phyloP scores from a whole-genome alignment of 2,113 vertebrate species.

The Pica pica region DNA sequence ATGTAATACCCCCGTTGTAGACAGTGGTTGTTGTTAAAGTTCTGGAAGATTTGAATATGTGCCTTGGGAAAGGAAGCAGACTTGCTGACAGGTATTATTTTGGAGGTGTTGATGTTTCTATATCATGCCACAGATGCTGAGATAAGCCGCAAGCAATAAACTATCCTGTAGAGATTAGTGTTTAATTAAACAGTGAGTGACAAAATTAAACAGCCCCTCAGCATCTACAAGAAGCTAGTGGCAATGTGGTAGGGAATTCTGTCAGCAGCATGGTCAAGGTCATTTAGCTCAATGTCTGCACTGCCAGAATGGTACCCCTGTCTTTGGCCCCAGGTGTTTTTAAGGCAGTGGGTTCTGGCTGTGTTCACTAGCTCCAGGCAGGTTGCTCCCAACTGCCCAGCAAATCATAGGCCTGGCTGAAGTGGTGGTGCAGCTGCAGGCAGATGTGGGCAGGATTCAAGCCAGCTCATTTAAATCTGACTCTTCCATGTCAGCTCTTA shows the following conservation, averaged over 20 bases:
- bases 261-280: not conserved
- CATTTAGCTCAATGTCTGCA: fast-evolving
- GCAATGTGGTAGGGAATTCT: not conserved
- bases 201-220: not conserved
- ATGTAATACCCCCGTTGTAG: not conserved
- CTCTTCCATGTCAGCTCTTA: not conserved
- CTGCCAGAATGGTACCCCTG: not conserved
- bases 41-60: not conserved
- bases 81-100: conserved; percentile 7
- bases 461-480: not conserved
- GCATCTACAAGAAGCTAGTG: not conserved
- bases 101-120: not conserved
- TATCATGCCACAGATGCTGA: not conserved
- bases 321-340: not conserved
- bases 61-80: not conserved
- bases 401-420: not conserved
- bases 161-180: not conserved
- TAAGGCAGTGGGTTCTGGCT: not conserved
- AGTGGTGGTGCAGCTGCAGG: not conserved
- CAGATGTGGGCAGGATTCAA: not conserved
- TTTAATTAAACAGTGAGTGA: conserved; percentile 30
- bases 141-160: not conserved
- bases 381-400: not conserved
- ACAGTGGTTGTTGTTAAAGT: not conserved
- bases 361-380: not conserved